These are phyloP conservation scores for Tetropium fuscum DNA, from an alignment of 2,888 invertebrate species.

Conservation along the genomic window DNA sequence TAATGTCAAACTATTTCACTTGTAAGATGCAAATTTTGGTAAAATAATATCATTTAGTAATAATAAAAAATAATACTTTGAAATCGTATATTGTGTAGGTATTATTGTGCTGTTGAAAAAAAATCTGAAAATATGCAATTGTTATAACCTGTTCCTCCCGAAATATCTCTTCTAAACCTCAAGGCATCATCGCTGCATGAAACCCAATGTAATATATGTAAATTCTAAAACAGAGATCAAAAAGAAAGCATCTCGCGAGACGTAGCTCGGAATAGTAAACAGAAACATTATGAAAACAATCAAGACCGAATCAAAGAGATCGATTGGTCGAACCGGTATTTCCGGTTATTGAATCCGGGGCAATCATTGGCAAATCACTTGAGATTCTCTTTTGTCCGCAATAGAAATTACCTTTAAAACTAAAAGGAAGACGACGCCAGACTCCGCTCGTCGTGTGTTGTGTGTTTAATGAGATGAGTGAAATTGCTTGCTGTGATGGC, in stretches of 20 bases:
- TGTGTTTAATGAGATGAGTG: constrained; percentile 34
- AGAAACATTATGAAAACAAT: constrained; percentile 61
- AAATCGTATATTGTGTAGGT: too few relatives aligned
- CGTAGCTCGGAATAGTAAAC: constrained; percentile 52
- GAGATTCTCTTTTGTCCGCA: constrained; percentile 53
- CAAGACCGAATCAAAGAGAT: constrained; percentile 60
- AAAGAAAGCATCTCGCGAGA: constrained; percentile 50
- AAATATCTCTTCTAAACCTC: neutral
- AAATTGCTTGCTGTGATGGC: constrained; percentile 18
- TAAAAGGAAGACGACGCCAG: constrained; percentile 31
- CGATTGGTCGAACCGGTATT: constrained; percentile 58
- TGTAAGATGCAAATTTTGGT: too few relatives aligned
- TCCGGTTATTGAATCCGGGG: constrained; percentile 61
- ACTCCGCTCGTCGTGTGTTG: constrained; percentile 18
- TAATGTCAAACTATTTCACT: too few relatives aligned
- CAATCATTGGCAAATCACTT: constrained; percentile 59
- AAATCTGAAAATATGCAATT: constrained; percentile 11
- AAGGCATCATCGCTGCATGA: neutral
- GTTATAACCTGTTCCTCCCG: neutral
- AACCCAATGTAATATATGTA: constrained; percentile 42
- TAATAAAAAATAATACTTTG: too few relatives aligned
- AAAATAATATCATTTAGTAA: too few relatives aligned
- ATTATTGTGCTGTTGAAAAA: too few relatives aligned
- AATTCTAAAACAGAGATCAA: constrained; percentile 52
- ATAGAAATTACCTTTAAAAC: constrained; percentile 47